Conservation (phyloP, 2,797 vertebrate species). For the Chrosomus eos region DNA sequence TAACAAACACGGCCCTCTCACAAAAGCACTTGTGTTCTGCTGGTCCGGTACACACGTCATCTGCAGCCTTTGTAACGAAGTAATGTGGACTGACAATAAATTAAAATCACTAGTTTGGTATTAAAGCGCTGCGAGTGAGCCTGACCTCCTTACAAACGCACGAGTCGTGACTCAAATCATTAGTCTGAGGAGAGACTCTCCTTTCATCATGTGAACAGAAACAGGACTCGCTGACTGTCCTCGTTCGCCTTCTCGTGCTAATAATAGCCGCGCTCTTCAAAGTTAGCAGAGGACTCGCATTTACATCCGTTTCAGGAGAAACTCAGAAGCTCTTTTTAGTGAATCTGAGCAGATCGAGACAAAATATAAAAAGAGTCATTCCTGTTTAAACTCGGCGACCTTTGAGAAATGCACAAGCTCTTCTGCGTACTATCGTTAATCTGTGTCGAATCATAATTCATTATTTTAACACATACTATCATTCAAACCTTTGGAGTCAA, state of each 20-base stretch:
- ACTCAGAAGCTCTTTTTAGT: not conserved
- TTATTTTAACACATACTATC: no score
- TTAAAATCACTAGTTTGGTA: slow-evolving; percentile 21
- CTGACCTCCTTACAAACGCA: slow-evolving; percentile 34
- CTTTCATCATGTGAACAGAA: slow-evolving; percentile 33
- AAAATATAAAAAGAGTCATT: not conserved
- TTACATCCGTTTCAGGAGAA: slow-evolving; percentile 18
- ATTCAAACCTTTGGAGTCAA: not conserved
- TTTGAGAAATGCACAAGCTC: not conserved
- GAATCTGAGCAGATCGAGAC: not conserved
- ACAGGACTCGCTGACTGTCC: slow-evolving; percentile 23
- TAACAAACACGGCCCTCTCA: not conserved
- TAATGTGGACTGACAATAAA: slow-evolving; percentile 24
- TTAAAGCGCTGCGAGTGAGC: not conserved
- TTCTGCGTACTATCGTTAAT: not conserved
- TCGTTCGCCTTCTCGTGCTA: slow-evolving; percentile 15
- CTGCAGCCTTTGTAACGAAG: slow-evolving; percentile 34
- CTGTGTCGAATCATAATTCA: no score
- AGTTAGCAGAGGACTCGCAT: slow-evolving; percentile 27
- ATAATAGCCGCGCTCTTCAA: slow-evolving; percentile 38
- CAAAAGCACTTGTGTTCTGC: slow-evolving; percentile 1
- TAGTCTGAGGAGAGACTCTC: slow-evolving; percentile 27
- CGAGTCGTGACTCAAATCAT: slow-evolving; percentile 43
- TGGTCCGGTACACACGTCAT: slow-evolving; percentile 2
- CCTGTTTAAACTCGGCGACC: not conserved